Conservation (phyloP, 2,113 vertebrate species). For the human (Homo sapiens) region DNA sequence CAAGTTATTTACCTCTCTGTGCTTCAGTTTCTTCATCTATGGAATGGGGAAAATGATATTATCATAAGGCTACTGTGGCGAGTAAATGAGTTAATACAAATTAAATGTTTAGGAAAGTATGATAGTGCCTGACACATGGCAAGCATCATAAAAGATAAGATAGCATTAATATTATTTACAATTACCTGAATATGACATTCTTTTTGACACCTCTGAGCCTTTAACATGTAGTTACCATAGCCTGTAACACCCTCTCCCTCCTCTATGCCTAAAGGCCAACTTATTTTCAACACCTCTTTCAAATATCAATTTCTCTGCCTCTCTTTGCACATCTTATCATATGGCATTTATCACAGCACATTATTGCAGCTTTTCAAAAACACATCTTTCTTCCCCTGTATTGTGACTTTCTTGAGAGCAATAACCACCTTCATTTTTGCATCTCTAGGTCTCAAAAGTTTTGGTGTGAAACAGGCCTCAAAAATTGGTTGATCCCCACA, state of each 20-base stretch:
- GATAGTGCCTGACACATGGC: neutral
- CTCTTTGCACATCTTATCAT: neutral
- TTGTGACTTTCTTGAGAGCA: conserved; percentile 6
- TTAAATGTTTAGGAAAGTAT: neutral
- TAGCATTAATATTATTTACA: neutral
- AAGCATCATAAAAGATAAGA: neutral
- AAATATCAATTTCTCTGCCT: neutral
- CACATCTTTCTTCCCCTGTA: neutral
- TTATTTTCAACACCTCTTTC: neutral
- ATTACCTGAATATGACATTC: neutral
- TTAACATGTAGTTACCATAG: neutral
- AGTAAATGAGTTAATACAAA: neutral
- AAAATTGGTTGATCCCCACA: neutral
- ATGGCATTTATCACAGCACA: conserved; percentile 6
- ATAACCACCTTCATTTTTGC: neutral
- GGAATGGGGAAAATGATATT: neutral
- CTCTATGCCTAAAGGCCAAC: neutral
- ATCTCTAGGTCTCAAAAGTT: neutral
- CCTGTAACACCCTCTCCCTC: neutral
- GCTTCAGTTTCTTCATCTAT: neutral
- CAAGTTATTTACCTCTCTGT: neutral
- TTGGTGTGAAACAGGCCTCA: neutral
- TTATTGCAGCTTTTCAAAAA: conserved; percentile 25
- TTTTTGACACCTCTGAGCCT: neutral
- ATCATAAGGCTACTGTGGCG: neutral